These are phyloP conservation scores for Ylistrum balloti DNA, from an alignment of 1,140 invertebrate species.

Conservation along the genomic window DNA sequence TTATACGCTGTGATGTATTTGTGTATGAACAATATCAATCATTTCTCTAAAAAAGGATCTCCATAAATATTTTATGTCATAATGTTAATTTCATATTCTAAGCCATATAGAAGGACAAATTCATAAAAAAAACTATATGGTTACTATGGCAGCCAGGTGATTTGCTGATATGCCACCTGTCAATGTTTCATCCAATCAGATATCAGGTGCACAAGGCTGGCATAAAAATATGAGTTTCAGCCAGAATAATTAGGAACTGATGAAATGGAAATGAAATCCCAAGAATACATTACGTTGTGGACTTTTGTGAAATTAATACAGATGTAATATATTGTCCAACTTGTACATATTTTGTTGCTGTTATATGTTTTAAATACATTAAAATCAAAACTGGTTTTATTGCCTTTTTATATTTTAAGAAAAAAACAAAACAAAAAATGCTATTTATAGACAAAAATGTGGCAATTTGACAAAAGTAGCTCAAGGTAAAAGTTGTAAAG, in stretches of 20 bases:
- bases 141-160: conserved; percentile 31
- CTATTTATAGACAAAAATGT: too few species aligned
- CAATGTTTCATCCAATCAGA: neutral
- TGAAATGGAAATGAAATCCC: conserved; percentile 8
- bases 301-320: neutral
- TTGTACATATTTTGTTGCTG: too few species aligned
- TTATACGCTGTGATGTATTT: too few species aligned
- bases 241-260: neutral
- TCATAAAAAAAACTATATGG: neutral
- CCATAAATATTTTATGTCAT: conserved; percentile 11
- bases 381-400: too few species aligned
- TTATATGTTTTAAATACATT: neutral
- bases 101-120: neutral
- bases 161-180: conserved; percentile 21
- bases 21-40: too few species aligned
- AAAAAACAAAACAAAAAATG: too few species aligned
- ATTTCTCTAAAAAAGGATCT: neutral
- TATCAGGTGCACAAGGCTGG: neutral
- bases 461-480: too few species aligned
- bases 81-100: neutral
- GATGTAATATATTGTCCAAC: too few species aligned
- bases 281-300: neutral
- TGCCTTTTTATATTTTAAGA: too few species aligned
- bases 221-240: neutral
- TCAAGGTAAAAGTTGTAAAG: too few species aligned